phyloP scores from a whole-genome alignment of 2,888 invertebrate species.

The Yponomeuta malinellus region DNA sequence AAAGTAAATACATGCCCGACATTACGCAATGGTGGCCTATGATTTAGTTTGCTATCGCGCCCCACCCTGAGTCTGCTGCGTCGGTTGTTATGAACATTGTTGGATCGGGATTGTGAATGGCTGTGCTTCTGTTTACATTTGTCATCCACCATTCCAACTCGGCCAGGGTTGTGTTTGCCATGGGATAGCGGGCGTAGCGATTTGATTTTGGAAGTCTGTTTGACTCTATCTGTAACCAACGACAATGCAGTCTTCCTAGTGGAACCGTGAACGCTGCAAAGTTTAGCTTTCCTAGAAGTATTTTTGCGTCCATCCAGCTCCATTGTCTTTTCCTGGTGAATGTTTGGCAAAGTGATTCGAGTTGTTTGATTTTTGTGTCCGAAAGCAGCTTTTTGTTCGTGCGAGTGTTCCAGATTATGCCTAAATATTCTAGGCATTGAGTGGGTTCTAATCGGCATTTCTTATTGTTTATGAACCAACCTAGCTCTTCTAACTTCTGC shows the following conservation, averaged over 20 bases:
- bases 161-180: neutral
- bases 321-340: neutral
- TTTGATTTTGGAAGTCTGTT: neutral
- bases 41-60: conserved; percentile 18
- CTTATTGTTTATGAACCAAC: conserved; percentile 15
- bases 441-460: conserved; percentile 13
- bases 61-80: conserved; percentile 11
- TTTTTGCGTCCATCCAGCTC: too few relatives aligned
- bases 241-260: too few relatives aligned
- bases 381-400: conserved; percentile 10
- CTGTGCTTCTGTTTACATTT: neutral
- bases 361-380: neutral
- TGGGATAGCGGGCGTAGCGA: neutral
- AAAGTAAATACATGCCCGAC: too few relatives aligned
- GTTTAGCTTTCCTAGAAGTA: too few relatives aligned
- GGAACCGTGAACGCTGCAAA: too few relatives aligned
- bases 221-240: too few relatives aligned
- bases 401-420: conserved; percentile 16
- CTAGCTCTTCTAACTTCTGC: conserved; percentile 6
- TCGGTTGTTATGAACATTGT: conserved; percentile 9
- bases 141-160: conserved; percentile 11
- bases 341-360: neutral
- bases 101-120: neutral
- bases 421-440: conserved; percentile 16
- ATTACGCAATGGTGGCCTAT: too few relatives aligned